Percentiles rank a stretch among this genome's conserved stretches.
Conservation (phyloP, 2,797 vertebrate genomes). For the Capromys pilorides region DNA sequence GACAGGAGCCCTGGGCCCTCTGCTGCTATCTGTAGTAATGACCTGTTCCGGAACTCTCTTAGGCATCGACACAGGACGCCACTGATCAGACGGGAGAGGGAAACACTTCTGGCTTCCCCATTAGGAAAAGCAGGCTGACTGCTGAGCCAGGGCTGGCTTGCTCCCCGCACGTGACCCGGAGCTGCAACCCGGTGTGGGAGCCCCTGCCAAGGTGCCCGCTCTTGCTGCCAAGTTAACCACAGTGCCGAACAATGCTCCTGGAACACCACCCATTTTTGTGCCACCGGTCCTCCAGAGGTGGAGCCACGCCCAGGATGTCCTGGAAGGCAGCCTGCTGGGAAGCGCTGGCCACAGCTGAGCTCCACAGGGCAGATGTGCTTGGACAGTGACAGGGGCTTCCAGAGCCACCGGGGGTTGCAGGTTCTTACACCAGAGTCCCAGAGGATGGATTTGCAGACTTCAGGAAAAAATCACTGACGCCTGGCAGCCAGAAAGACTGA, state of each 20-base stretch:
- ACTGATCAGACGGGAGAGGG: background rate
- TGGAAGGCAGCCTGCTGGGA: background rate
- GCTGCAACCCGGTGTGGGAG: background rate
- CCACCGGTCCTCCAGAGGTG: background rate
- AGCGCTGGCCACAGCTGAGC: background rate
- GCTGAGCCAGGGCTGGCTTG: background rate
- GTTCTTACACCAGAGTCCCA: background rate
- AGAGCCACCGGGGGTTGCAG: background rate
- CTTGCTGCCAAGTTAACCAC: background rate
- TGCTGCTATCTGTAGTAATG: background rate
- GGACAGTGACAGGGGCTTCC: background rate
- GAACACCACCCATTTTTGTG: background rate
- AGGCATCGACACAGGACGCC: background rate
- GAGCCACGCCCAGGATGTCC: background rate
- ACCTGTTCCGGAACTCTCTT: background rate
- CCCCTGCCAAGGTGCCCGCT: background rate
- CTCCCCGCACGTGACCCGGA: background rate
- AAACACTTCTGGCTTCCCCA: background rate
- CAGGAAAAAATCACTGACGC: background rate
- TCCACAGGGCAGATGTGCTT: background rate
- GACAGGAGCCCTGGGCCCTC: background rate
- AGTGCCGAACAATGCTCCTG: background rate
- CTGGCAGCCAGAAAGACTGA: background rate
- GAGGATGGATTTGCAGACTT: background rate
- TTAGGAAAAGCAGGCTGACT: slow-evolving; percentile 45